Conservation (phyloP, 2,797 vertebrate genomes). For the Geotrypetes seraphini region DNA sequence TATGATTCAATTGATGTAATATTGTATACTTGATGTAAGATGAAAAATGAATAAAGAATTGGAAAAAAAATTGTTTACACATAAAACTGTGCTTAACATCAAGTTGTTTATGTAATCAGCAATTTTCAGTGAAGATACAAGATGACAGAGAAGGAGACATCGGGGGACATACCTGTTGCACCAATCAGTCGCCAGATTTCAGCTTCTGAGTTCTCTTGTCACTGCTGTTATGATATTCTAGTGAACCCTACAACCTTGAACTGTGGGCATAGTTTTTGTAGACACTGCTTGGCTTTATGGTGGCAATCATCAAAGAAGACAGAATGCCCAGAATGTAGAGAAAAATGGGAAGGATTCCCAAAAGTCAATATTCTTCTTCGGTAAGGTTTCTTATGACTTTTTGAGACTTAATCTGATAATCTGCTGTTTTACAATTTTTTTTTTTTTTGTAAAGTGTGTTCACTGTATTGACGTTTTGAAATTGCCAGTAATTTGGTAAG, state of each 20-base stretch:
- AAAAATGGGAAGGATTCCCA: slow-evolving; percentile 88
- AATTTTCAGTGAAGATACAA: slow-evolving; percentile 3
- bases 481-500: too few species aligned
- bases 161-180: neutral
- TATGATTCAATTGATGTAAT: too few species aligned
- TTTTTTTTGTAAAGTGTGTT: too few species aligned
- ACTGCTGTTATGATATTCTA: slow-evolving; percentile 88
- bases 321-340: slow-evolving; percentile 85
- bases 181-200: slow-evolving; percentile 43
- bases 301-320: slow-evolving; percentile 79
- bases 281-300: slow-evolving; percentile 87
- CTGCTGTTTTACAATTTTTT: too few species aligned
- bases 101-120: neutral
- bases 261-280: slow-evolving; percentile 92
- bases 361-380: slow-evolving; percentile 89
- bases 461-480: too few species aligned
- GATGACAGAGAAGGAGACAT: neutral
- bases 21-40: too few species aligned
- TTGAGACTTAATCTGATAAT: too few species aligned
- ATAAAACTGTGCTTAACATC: slow-evolving; percentile 5
- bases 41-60: too few species aligned
- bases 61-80: too few species aligned
- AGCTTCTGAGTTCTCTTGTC: slow-evolving; percentile 77
- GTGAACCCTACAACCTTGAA: slow-evolving; percentile 87
- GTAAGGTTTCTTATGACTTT: too few species aligned